Evolutionary conservation across 2,113 vertebrate genomes (phyloP), one percentile per base, ranked within the genome.

Genomic region (Lepus timidus): DNA sequence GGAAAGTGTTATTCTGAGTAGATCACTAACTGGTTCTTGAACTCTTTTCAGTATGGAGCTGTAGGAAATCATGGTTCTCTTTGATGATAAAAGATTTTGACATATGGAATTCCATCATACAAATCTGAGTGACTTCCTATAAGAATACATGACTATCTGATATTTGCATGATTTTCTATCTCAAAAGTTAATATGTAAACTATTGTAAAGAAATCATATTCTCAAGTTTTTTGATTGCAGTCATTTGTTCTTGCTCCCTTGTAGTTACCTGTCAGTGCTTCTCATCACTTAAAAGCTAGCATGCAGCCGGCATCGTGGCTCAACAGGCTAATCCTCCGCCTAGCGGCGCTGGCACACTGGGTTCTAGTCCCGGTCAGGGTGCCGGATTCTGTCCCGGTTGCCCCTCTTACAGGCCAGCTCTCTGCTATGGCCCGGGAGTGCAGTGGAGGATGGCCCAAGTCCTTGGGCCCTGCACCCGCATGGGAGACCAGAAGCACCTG

Each of bases 151-250:
- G 36, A 51, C 23, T 65, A 51, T 23, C 51, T 29, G 25, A 23
- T 58, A 20, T 55, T 78, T 61, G 2, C 2, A 27, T 10, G 29
- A n/a, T 29, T 68, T 89, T 93, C 76, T 51, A 91, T 44, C 20
- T 95, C 74, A 51, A 93, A 95, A 92, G 74, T 8, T 88, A 82
- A 85, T 6, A 31, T 55, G 65, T 1, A 74, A 22, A 52, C 9
- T 12, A 74, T 87, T 78, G 79, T 95, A 68, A 88, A 93, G 55
- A 96, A 85, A 62, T 22, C 29, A 82, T 17, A 39, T 12, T 29
- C 31, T 36, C 62, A 44, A 78, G 51, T 23, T 85, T 93, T 58
- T 81, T 67, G 7, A 83, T 79, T 52, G 33, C 11, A 93, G 68
- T 44, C 19, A n/a, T 74, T 71, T 74, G 29, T 11, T 79, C 20